These are phyloP conservation scores for Penaeus japonicus DNA, from an alignment of 1,140 invertebrate species.

Conservation along the genomic window DNA sequence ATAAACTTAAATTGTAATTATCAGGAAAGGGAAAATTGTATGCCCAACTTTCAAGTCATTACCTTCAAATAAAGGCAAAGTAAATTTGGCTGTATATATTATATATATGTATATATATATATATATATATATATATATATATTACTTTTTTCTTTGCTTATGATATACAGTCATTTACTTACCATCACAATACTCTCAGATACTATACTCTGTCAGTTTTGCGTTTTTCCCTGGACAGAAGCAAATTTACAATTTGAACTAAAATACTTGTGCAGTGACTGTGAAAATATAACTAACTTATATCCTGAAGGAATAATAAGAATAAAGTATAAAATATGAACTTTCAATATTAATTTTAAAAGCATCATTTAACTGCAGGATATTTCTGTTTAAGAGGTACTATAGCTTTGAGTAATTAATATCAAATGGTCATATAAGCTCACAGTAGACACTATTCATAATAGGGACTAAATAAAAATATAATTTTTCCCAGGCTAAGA, in stretches of 20 bases:
- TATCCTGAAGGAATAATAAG: slow-evolving; percentile 8
- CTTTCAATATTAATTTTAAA: background rate
- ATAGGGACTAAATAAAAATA: no score
- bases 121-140: background rate
- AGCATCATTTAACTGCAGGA: background rate
- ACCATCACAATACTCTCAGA: background rate
- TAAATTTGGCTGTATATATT: background rate
- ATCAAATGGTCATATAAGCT: no score
- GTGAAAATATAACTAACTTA: slow-evolving; percentile 39
- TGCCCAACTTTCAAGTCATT: slow-evolving; percentile 17
- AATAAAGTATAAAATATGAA: background rate
- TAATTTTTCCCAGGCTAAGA: no score
- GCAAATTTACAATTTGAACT: slow-evolving; percentile 35
- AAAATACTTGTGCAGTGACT: slow-evolving; percentile 49
- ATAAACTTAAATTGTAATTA: slow-evolving; percentile 36
- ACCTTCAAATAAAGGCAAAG: slow-evolving; percentile 32
- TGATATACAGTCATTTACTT: background rate
- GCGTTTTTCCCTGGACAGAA: slow-evolving; percentile 36
- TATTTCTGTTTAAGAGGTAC: background rate
- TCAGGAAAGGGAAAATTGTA: slow-evolving; percentile 27
- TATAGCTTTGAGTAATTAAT: no score
- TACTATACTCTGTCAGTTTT: slow-evolving; percentile 21
- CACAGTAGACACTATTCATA: no score
- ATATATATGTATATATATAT: background rate
- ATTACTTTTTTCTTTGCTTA: background rate